Evolutionary conservation across 2,797 vertebrate species (phyloP).

Genomic region (Linurgus olivaceus): DNA sequence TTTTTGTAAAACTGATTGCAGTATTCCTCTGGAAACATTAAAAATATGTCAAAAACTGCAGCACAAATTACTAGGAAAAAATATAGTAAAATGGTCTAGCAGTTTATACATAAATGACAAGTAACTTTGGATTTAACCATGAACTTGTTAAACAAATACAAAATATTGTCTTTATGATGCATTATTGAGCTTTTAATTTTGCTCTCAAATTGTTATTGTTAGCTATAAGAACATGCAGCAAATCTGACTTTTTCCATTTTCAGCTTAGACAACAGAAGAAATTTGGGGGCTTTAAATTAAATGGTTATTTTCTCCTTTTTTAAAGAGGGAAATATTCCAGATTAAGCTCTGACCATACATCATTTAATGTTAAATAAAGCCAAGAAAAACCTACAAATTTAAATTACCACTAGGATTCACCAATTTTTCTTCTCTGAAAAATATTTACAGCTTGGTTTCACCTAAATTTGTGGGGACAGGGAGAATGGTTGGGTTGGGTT

Average conservation of each 20-base stretch:
- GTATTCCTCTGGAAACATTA: neutral
- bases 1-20: neutral
- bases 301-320: neutral
- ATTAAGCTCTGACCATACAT: neutral
- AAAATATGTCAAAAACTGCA: neutral
- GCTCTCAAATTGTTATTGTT: neutral
- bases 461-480: neutral
- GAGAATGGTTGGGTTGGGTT: neutral
- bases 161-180: neutral
- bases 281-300: fast-evolving
- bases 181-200: neutral
- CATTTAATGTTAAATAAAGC: neutral
- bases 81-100: neutral
- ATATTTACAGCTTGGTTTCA: neutral
- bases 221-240: neutral
- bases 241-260: neutral
- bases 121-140: neutral
- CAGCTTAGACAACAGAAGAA: neutral
- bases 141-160: neutral
- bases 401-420: neutral
- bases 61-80: neutral
- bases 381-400: neutral
- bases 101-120: neutral
- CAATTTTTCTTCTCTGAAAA: neutral
- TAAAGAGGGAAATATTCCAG: neutral